Evolutionary conservation across 2,797 vertebrate genomes (phyloP), one percentile per base, ranked within the genome.

Genomic region (Artibeus lituratus): DNA sequence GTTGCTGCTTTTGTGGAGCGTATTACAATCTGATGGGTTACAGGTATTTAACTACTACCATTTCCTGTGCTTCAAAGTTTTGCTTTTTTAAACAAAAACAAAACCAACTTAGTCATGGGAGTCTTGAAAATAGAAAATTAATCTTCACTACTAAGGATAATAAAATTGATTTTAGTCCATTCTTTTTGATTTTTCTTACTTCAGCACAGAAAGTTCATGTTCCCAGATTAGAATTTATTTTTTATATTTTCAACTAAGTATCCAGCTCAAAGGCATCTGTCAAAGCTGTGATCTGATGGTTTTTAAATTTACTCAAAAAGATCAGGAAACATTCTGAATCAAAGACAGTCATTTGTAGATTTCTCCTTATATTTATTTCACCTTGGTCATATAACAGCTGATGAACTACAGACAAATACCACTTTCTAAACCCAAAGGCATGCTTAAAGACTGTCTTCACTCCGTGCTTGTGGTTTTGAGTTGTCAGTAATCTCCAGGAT

Each of bases 401-500:
- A 90, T 85, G 84, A 88, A 65, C 80, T 97, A n/a, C 26, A 22
- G 87, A 53, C 87, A 55, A 90, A 16, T 85, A 69, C 84, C 73
- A 18, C 87, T 69, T 84, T 83, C 89, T 90, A 51, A 81, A 42
- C 90, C 77, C 77, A 67, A 44, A 87, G 49, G 73, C 81, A 12
- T 90, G 86, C 73, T 72, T 87, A 90, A 97, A 81, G 47, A 35
- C 88, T 67, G 8, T 96, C 90, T 92, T n/a, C 85, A 65, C 78
- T 67, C 82, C 78, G 16, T 85, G 88, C 87, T 76, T 97, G 96
- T 81, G 96, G 97, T 86, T 97, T 44, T 74, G 92, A 92, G 85
- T 94, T 96, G 87, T 96, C 90, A 87, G 76, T 94, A 62, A 90
- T 96, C 90, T 94, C 72, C 77, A 83, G 96, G 82, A 91, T 92